phyloP scores from a whole-genome alignment of 2,888 invertebrate genomes.

The Drosophila sordidula region DNA sequence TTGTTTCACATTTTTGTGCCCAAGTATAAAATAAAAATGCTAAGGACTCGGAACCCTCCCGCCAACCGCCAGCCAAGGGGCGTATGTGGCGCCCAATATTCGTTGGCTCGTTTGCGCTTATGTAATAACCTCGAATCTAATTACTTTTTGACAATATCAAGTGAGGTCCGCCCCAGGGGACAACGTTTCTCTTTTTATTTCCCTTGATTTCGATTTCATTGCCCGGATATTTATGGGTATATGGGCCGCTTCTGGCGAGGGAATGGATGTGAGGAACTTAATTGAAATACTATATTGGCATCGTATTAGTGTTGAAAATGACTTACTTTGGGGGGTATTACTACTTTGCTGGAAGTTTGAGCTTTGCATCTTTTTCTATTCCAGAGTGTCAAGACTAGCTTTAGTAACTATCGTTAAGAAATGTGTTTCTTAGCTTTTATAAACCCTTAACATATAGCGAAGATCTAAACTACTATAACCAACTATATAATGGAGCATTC shows the following conservation, averaged over 20 bases:
- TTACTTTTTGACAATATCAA: constrained; percentile 79
- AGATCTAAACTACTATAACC: no score
- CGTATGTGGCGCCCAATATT: constrained; percentile 44
- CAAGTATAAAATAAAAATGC: constrained; percentile 65
- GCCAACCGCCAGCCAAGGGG: neutral
- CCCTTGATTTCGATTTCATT: constrained; percentile 47
- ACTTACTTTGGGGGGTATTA: constrained; percentile 1
- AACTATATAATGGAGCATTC: no score
- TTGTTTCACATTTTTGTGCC: constrained; percentile 74
- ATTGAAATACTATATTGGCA: constrained; percentile 27
- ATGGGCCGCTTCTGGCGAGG: neutral
- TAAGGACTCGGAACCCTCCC: constrained; percentile 1
- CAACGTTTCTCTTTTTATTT: constrained; percentile 11
- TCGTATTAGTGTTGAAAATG: constrained; percentile 9
- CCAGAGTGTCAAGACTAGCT: neutral
- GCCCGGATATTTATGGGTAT: constrained; percentile 16
- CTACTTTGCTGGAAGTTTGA: no score
- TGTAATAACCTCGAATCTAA: constrained; percentile 81
- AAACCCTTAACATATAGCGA: no score
- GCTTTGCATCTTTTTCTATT: no score
- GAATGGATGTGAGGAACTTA: constrained; percentile 9
- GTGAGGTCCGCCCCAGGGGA: constrained; percentile 18
- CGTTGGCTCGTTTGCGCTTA: constrained; percentile 70
- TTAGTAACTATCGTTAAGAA: neutral
- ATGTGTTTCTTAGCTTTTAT: no score